These are phyloP conservation scores for Bujurquina vittata DNA, from an alignment of 2,113 vertebrate genomes.

Conservation along the genomic window DNA sequence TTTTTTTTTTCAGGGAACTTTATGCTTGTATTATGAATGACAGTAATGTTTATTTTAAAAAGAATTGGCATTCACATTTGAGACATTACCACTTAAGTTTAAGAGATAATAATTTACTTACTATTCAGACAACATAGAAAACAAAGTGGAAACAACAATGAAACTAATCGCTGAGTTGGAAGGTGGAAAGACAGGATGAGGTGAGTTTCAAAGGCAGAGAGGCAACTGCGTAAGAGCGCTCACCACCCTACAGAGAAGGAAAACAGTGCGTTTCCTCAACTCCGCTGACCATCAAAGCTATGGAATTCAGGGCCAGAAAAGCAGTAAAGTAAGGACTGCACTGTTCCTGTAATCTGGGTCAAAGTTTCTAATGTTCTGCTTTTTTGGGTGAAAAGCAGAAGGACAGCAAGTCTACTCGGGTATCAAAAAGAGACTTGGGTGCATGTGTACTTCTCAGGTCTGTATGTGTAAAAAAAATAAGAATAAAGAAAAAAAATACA, in stretches of 20 bases:
- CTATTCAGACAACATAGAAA: neutral
- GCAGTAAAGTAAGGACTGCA: slow-evolving; percentile 62
- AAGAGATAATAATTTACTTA: neutral
- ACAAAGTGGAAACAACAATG: slow-evolving; percentile 27
- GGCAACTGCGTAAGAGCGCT: slow-evolving; percentile 48
- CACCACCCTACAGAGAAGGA: slow-evolving; percentile 68
- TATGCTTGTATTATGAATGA: neutral
- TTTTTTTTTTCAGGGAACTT: neutral
- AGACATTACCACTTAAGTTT: neutral
- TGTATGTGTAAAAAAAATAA: neutral
- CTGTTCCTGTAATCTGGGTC: slow-evolving; percentile 74
- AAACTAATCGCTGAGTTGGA: slow-evolving; percentile 41
- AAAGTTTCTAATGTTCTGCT: slow-evolving; percentile 61
- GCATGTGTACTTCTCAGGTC: neutral
- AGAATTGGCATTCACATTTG: neutral
- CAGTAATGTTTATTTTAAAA: neutral
- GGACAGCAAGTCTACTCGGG: neutral
- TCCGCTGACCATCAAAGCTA: slow-evolving; percentile 73
- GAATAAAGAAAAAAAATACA: neutral
- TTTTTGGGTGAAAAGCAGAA: slow-evolving; percentile 28
- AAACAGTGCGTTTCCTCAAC: slow-evolving; percentile 77
- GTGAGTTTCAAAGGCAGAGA: slow-evolving; percentile 67
- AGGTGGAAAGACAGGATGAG: slow-evolving; percentile 48
- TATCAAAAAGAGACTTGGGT: neutral
- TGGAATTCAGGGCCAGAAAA: slow-evolving; percentile 65